A percentile compares a stretch with the other conserved stretches of the same genome.
Evolutionary conservation across 2,113 vertebrate species (phyloP).

Genomic region (Myrmecobius fasciatus): DNA sequence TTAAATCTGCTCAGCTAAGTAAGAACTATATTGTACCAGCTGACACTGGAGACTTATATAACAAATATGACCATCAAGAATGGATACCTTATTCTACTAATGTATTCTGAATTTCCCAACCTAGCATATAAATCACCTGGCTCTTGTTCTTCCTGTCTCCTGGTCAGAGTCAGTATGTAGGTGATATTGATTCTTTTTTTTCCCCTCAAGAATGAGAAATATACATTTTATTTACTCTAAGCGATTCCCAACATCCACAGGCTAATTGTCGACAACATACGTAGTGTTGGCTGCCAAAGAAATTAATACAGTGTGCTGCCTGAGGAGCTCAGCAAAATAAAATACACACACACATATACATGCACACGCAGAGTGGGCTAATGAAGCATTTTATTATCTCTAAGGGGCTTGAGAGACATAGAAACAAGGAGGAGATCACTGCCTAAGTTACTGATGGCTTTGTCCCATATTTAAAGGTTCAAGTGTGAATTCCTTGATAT

Average conservation of each 20-base stretch:
- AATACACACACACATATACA: background rate
- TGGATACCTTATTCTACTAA: background rate
- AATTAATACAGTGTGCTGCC: fast-evolving
- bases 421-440: background rate
- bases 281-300: fast-evolving
- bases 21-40: fast-evolving
- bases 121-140: fast-evolving
- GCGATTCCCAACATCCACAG: background rate
- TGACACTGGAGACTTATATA: background rate
- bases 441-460: background rate
- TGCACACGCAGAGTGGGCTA: background rate
- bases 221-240: conserved; percentile 21
- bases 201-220: conserved; percentile 1
- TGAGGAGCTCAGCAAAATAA: background rate
- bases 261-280: fast-evolving
- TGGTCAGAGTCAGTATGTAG: background rate
- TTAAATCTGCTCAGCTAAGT: background rate
- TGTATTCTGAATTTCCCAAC: background rate
- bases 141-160: background rate
- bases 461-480: background rate
- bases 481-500: background rate
- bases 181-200: conserved; percentile 6
- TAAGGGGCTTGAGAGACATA: background rate
- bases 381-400: no score
- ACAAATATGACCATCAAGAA: background rate